Evolutionary conservation across 1,140 invertebrate genomes (phyloP), one percentile per base, ranked within the genome.

Genomic region (Chlorops oryzae): DNA sequence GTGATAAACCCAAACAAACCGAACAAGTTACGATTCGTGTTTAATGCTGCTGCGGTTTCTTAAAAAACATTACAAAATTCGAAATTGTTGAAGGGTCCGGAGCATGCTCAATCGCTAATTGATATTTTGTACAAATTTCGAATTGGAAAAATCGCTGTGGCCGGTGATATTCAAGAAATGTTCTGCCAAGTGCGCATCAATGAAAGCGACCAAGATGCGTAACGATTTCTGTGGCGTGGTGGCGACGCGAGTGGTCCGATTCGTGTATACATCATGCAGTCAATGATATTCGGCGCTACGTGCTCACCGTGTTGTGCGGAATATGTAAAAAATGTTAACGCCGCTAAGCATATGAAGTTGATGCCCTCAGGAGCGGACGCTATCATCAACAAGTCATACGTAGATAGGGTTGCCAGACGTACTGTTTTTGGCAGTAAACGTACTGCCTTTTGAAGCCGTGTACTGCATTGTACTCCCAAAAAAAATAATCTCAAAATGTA

Each of bases 61-160:
- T 27, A 52, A 22, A 58, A 56, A 9, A 17, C 49, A 0, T 57
- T 43, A 7, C 37, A 66, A 9, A 73, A 69, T 44, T 56, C 59
- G 42, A 25, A 23, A 7, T 47, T 62, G 25, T 20, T 60, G 21
- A 52, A 54, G 1, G 67, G 67, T 5, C 65, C 65, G 0, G 59
- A 69, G 40, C 34, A 66, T 3, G 38, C 59, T 1, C 47, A 59
- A 10, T 57, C 56, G 15, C 40, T 71, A 7, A 17, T 56, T 10
- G 63, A 57, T 1, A 59, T 70, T 17, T 20, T 73, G 6, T 57
- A 70, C 13, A 47, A 61, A 9, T 73, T 73, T 39, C 28, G 69
- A 6, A 44, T 61, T 43, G 40, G 52, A n/a, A 35, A 6, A 5
- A 5, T 41, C 65, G 67, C 61, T 3, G 51, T 67, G 9, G 50